Conservation (phyloP, 2,113 vertebrate species). For the Hippolais icterina region DNA sequence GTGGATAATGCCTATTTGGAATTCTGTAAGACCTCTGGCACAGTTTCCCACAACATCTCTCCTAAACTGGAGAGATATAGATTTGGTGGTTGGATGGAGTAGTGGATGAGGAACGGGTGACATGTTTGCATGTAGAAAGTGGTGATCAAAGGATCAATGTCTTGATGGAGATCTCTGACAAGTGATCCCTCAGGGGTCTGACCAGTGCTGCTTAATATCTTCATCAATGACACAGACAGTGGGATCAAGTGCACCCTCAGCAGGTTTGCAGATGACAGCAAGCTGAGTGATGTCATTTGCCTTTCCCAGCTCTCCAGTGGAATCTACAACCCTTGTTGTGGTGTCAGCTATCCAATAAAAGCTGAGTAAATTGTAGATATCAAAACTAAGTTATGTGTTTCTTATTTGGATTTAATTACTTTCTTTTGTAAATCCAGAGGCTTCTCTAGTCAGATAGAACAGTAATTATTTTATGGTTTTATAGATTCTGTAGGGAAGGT, state of each 20-base stretch:
- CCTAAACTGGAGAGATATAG: background rate
- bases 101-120: background rate
- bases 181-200: background rate
- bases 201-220: background rate
- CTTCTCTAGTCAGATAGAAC: background rate
- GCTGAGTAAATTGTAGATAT: background rate
- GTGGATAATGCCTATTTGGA: background rate
- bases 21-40: background rate
- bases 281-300: background rate
- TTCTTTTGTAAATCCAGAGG: background rate
- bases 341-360: background rate
- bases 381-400: background rate
- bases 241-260: background rate
- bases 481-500: background rate
- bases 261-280: background rate
- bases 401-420: background rate
- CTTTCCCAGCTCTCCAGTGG: background rate
- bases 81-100: background rate
- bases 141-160: background rate
- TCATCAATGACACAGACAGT: background rate
- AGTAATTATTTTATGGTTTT: background rate
- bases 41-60: too few species aligned
- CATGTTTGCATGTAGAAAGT: too few species aligned
- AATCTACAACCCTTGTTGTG: rapidly evolving
- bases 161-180: rapidly evolving